Base-by-base conservation (phyloP, 2,113 vertebrate genomes). In the Ciconia boyciana region DNA sequence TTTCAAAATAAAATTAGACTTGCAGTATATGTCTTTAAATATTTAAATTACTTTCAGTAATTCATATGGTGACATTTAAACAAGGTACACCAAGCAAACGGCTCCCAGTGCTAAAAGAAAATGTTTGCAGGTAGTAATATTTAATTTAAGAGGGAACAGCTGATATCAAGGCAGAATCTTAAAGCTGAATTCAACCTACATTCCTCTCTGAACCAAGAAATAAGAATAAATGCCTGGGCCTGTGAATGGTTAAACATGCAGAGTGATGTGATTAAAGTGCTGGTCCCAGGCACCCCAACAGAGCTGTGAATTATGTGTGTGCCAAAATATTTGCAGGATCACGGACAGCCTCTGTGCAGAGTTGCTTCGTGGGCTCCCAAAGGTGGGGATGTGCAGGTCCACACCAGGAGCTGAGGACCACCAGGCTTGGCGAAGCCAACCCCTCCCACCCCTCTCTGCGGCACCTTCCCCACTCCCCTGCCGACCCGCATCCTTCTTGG, bases 51-150 rank as follows among this genome's bases (percentile, higher is more conserved):
- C 91, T 96, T 95, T 84, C 91, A 81, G 95, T 95, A 94, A 95
- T 91, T 95, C 96, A 91, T 92, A 95, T 87, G 91, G 95, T 96
- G 96, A 96, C 96, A 96, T 97, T 97, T 96, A 93, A 95, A 96
- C 92, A 95, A 81, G 93, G 92, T 83, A 93, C 52, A 9, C 74
- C 89, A 83, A 93, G 94, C 78, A 83, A 95, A 94, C 7, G 34
- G 89, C 94, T 96, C 89, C 95, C 93, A 82, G 81, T 51, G 84
- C 94, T 87, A n/a, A 92, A 93, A 96, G 90, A 91, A 96, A 96
- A 89, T 93, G 80, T 92, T 95, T 94, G 92, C 92, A 96, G 94
- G 94, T 97, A 95, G 92, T 94, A 92, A 90, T 92, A 81, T 87
- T 94, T 92, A 81, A 96, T 92, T 92, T 92, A 91, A 89, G 89